phyloP scores from a whole-genome alignment of 2,888 invertebrate species.

The Ryuthela nishihirai region DNA sequence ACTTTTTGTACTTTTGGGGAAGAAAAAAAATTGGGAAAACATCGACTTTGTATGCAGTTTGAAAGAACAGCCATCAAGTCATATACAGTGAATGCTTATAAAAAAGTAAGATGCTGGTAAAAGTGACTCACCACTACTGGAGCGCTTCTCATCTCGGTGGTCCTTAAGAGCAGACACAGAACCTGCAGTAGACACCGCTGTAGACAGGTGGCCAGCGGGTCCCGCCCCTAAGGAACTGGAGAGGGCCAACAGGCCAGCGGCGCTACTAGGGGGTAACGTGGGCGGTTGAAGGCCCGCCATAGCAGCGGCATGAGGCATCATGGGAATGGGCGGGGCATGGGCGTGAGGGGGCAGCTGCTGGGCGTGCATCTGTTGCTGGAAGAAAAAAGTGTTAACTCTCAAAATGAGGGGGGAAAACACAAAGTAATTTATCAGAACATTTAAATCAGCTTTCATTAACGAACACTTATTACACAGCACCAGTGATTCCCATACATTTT shows the following conservation, averaged over 20 bases:
- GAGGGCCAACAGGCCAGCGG: conserved; percentile 46
- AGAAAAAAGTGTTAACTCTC: neutral
- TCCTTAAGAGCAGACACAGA: conserved; percentile 45
- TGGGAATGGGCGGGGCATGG: conserved; percentile 58
- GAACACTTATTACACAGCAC: too few relatives aligned
- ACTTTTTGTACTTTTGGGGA: too few relatives aligned
- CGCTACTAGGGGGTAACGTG: conserved; percentile 45
- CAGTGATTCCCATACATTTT: too few relatives aligned
- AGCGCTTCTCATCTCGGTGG: conserved; percentile 42
- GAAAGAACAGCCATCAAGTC: too few relatives aligned
- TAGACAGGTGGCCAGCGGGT: conserved; percentile 51
- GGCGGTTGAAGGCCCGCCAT: conserved; percentile 48
- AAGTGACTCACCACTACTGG: conserved; percentile 39
- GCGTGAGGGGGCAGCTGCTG: conserved; percentile 63
- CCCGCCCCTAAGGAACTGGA: conserved; percentile 44
- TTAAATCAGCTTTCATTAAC: too few relatives aligned
- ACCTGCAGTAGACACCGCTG: conserved; percentile 50
- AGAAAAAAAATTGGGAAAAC: too few relatives aligned
- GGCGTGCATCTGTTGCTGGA: conserved; percentile 88
- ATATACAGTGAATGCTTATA: too few relatives aligned
- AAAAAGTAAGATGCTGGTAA: neutral
- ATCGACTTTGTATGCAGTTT: too few relatives aligned
- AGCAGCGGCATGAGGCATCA: conserved; percentile 44
- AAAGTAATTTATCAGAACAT: too few relatives aligned
- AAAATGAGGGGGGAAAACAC: too few relatives aligned